Evolutionary conservation across 2,888 invertebrate species (phyloP).

Genomic region (Buathra laborator): DNA sequence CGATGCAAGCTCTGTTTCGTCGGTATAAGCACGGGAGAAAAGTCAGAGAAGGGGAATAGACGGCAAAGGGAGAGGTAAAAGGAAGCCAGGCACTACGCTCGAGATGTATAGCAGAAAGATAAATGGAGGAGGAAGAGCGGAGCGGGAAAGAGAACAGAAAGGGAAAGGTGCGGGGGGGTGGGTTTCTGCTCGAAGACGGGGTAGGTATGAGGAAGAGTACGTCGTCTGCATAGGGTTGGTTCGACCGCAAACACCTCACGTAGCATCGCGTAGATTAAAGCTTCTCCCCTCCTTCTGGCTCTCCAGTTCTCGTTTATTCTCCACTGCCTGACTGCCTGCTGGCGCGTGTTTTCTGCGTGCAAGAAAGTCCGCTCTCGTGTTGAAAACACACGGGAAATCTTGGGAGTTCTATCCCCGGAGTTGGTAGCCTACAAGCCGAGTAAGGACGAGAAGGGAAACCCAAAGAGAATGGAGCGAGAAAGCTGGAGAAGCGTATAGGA

Average conservation of each 20-base stretch:
- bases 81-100: slow-evolving; percentile 5
- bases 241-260: slow-evolving; percentile 81
- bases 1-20: slow-evolving; percentile 39
- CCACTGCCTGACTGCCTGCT: slow-evolving; percentile 50
- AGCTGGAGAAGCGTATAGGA: neutral
- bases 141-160: slow-evolving; percentile 48
- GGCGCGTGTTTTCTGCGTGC: slow-evolving; percentile 41
- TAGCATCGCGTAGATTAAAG: slow-evolving; percentile 81
- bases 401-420: slow-evolving; percentile 60
- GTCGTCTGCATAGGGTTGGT: slow-evolving; percentile 76
- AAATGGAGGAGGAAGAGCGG: slow-evolving; percentile 57
- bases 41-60: slow-evolving; percentile 36
- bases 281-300: slow-evolving; percentile 58
- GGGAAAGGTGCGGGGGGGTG: slow-evolving; percentile 36
- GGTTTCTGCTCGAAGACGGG: slow-evolving; percentile 41
- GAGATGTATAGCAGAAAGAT: slow-evolving; percentile 42
- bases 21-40: slow-evolving; percentile 17
- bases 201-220: slow-evolving; percentile 53
- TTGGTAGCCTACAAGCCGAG: slow-evolving; percentile 43
- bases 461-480: slow-evolving; percentile 49
- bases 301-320: slow-evolving; percentile 62
- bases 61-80: slow-evolving; percentile 23
- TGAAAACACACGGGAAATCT: slow-evolving; percentile 82
- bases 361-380: slow-evolving; percentile 60
- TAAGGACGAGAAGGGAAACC: slow-evolving; percentile 43